Percentiles rank a stretch among this genome's conserved stretches.
These are phyloP conservation scores for Sapajus apella DNA, from an alignment of 2,113 vertebrate genomes.

Conservation along the genomic window DNA sequence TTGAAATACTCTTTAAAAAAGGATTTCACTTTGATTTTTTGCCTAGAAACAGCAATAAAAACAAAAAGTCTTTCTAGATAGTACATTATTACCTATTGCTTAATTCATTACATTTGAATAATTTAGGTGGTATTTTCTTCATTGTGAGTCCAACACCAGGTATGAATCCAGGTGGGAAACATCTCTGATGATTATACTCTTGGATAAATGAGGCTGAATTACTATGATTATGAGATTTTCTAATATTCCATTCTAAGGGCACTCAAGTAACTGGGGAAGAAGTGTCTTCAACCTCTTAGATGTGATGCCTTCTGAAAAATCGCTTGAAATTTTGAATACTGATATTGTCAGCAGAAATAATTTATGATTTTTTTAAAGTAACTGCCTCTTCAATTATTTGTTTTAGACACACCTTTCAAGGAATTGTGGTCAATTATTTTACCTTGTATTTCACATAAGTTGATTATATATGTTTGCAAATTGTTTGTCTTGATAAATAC, in stretches of 20 bases:
- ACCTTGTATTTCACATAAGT: neutral
- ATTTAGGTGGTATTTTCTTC: neutral
- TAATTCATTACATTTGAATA: slow-evolving; percentile 8
- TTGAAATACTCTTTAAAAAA: neutral
- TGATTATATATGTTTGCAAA: neutral
- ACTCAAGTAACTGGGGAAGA: neutral
- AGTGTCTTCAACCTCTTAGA: neutral
- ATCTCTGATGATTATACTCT: neutral
- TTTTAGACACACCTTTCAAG: neutral
- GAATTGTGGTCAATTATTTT: neutral
- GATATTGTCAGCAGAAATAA: neutral
- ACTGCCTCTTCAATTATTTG: neutral
- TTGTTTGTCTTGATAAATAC: neutral
- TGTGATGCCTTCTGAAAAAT: slow-evolving; percentile 10
- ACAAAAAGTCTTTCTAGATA: neutral
- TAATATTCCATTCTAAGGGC: neutral
- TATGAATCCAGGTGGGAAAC: neutral
- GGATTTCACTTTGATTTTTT: neutral
- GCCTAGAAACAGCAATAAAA: neutral
- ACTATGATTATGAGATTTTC: neutral
- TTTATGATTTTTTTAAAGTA: neutral
- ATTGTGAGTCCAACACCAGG: neutral
- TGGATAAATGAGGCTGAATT: slow-evolving; percentile 1
- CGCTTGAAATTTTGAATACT: neutral
- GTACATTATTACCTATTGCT: neutral